phyloP scores from a whole-genome alignment of 2,797 vertebrate species.

The Coendou prehensilis region DNA sequence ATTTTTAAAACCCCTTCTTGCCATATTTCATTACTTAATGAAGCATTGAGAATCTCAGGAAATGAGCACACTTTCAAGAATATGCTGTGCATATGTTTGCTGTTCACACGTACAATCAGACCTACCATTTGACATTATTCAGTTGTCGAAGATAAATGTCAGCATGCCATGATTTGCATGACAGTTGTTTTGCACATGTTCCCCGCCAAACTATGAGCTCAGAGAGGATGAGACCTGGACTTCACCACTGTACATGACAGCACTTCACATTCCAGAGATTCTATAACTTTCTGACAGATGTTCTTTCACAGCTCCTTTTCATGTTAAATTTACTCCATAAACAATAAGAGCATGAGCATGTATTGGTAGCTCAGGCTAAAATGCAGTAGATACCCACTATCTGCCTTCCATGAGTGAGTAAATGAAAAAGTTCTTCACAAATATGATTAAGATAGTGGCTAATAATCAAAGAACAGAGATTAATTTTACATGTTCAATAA shows the following conservation, averaged over 20 bases:
- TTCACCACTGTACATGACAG: neutral
- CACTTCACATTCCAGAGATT: neutral
- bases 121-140: slow-evolving; percentile 20
- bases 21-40: slow-evolving; percentile 36
- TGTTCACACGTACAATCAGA: neutral
- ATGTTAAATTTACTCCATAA: slow-evolving; percentile 12
- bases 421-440: slow-evolving; percentile 33
- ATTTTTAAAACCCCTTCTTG: neutral
- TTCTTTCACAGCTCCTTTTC: slow-evolving; percentile 26
- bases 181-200: slow-evolving; percentile 54
- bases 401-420: neutral
- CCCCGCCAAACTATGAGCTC: neutral
- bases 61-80: slow-evolving; percentile 17
- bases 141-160: slow-evolving; percentile 58
- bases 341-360: neutral
- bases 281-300: neutral
- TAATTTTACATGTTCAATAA: neutral
- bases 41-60: slow-evolving; percentile 8
- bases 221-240: neutral
- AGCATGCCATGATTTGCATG: slow-evolving; percentile 33
- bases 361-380: neutral
- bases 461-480: neutral
- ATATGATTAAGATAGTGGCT: neutral
- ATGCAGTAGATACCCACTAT: neutral
- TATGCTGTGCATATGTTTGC: neutral